Evolutionary conservation across 2,797 vertebrate species (phyloP).

Genomic region (Sebastes variabilis): DNA sequence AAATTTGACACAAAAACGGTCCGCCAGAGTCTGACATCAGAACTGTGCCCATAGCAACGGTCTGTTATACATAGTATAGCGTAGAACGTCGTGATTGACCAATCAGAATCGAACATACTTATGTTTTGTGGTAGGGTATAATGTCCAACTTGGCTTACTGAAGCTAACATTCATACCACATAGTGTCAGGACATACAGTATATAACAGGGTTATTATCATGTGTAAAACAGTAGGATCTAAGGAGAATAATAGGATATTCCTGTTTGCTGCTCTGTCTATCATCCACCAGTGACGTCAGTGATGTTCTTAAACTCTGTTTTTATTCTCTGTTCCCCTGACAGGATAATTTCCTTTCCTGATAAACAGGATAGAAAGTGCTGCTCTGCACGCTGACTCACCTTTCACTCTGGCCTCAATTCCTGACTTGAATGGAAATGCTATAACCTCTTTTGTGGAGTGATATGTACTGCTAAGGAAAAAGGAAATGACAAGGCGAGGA

Average conservation of each 20-base stretch:
- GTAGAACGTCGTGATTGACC: too few relatives aligned
- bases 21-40: too few relatives aligned
- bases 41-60: too few relatives aligned
- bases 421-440: conserved; percentile 51
- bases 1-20: too few relatives aligned
- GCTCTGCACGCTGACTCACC: conserved; percentile 1
- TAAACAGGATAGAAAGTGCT: conserved; percentile 47
- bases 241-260: background rate
- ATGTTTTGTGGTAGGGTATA: too few relatives aligned
- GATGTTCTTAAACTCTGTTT: conserved; percentile 7
- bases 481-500: conserved; percentile 57
- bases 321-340: conserved; percentile 14
- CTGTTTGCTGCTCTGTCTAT: background rate
- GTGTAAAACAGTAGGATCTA: background rate
- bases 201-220: background rate
- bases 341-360: conserved; percentile 44
- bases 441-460: conserved; percentile 21
- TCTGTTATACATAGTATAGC: too few relatives aligned
- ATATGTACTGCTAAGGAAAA: conserved; percentile 39
- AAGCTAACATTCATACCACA: too few relatives aligned
- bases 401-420: conserved; percentile 41
- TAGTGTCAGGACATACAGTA: background rate
- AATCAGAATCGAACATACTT: too few relatives aligned
- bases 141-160: too few relatives aligned
- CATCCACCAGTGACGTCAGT: background rate